phyloP scores from a whole-genome alignment of 2,888 invertebrate genomes.

The Lepidocyrtoides sp. region DNA sequence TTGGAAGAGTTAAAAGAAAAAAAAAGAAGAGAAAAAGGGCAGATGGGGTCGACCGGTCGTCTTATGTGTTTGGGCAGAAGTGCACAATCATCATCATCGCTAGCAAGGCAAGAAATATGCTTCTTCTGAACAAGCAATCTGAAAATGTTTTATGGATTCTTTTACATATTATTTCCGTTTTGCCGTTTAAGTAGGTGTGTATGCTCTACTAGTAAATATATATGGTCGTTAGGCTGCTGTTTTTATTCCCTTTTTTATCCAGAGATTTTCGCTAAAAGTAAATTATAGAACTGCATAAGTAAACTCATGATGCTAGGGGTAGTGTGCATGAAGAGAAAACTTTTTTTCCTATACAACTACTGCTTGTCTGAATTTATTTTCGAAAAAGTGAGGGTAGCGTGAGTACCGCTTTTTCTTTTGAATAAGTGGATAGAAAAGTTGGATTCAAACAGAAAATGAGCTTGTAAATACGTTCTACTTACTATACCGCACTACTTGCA shows the following conservation, averaged over 20 bases:
- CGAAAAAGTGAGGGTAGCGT: not conserved
- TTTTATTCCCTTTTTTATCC: too few relatives aligned
- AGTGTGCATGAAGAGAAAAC: not conserved
- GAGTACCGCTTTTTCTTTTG: not conserved
- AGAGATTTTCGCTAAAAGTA: too few relatives aligned
- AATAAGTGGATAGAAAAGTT: not conserved
- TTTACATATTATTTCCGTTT: constrained; percentile 53
- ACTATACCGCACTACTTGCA: too few relatives aligned
- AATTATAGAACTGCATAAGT: too few relatives aligned
- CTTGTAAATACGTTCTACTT: constrained; percentile 15
- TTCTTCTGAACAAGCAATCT: constrained; percentile 45
- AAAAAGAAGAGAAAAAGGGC: constrained; percentile 35
- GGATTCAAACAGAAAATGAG: constrained; percentile 52
- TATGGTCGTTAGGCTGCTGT: not conserved
- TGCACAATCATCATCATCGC: constrained; percentile 43
- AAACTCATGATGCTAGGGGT: too few relatives aligned
- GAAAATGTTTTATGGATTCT: constrained; percentile 64
- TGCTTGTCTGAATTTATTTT: not conserved
- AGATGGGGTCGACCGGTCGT: too few relatives aligned
- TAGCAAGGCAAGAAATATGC: constrained; percentile 37
- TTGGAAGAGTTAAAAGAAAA: constrained; percentile 5
- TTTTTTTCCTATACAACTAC: too few relatives aligned
- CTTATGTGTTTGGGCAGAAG: not conserved
- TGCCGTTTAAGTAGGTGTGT: not conserved
- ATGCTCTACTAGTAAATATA: not conserved